Evolutionary conservation across 2,797 vertebrate genomes (phyloP).

Genomic region (Eulemur coronatus): DNA sequence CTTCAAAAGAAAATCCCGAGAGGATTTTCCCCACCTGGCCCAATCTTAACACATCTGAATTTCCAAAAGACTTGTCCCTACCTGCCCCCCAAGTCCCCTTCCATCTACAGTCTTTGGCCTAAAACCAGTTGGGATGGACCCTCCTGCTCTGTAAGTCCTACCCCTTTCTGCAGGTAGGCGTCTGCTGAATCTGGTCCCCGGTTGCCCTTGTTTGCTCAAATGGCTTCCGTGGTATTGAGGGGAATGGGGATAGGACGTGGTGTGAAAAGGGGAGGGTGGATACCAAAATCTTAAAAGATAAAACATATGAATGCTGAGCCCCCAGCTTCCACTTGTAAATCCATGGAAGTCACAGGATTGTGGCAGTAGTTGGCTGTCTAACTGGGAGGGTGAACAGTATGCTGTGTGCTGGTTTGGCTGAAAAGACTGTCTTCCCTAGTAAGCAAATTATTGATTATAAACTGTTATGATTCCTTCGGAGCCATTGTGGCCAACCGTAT

Average conservation of each 20-base stretch:
- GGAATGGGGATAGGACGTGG: neutral
- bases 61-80: neutral
- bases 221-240: neutral
- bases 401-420: conserved; percentile 42
- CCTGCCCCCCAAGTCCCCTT: neutral
- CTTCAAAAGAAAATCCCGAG: neutral
- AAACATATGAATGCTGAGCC: conserved; percentile 24
- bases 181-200: neutral
- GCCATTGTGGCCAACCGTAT: conserved; percentile 80
- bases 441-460: conserved; percentile 83
- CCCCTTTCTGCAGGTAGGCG: neutral
- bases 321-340: neutral
- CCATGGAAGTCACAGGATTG: neutral
- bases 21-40: neutral
- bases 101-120: neutral
- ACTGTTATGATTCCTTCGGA: conserved; percentile 80
- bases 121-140: neutral
- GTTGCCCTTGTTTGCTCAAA: neutral
- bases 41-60: neutral
- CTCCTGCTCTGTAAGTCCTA: neutral
- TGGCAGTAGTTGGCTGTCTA: neutral
- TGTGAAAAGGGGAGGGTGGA: neutral
- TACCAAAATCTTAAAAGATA: conserved; percentile 42
- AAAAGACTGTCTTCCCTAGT: conserved; percentile 72
- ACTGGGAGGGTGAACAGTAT: neutral